Base-by-base conservation (phyloP, 1,140 invertebrate species). In the Drosophila aff. region DNA sequence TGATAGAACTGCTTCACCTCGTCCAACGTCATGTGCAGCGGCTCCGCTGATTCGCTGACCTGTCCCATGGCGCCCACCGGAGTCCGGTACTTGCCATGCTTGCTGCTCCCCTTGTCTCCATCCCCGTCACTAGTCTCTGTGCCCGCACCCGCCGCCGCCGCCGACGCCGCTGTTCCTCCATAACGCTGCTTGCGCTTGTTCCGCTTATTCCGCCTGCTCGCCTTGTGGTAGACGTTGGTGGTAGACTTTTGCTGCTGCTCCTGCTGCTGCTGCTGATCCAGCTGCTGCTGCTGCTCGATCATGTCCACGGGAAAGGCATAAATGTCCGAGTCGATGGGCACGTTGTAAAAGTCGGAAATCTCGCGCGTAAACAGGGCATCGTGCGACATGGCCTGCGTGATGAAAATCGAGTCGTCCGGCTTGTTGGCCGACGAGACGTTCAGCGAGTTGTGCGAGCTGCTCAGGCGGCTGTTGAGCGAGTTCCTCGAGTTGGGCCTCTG, bases 221-320 rank as follows among this genome's bases (percentile, higher is more conserved):
- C 85, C 55, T 86, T 86, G 50, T 91, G 86, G 33, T 91, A 83
- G 8, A 15, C 26, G 0, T 63, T 64, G 33, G 23, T 23, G 23
- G 2, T 23, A 41, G 55, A 44, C 52, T 82, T 60, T 43, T 75
- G 63, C 44, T 78, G 76, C 53, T 69, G 23, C 2, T 23, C 21
- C 64, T 50, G 23, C 23, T 23, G 2, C 15, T 69, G 33, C 52
- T 80, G 44, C n/a, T 47, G n/a, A 50, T 47, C 21, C 64, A 41
- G 10, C 61, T 74, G 63, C 55, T 80, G 67, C 66, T 81, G 94
- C 92, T 74, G 84, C 95, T 95, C 79, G 94, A 97, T 94, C 82
- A 96, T 96, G 91, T 97, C 96, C 47, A 97, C 95, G 23, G 97
- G 97, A 46, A 97, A 95, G 7, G 96, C 96, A 84, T 97, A 97